These are phyloP conservation scores for Hippocampus comes DNA, from an alignment of 2,113 vertebrate species.

Conservation along the genomic window DNA sequence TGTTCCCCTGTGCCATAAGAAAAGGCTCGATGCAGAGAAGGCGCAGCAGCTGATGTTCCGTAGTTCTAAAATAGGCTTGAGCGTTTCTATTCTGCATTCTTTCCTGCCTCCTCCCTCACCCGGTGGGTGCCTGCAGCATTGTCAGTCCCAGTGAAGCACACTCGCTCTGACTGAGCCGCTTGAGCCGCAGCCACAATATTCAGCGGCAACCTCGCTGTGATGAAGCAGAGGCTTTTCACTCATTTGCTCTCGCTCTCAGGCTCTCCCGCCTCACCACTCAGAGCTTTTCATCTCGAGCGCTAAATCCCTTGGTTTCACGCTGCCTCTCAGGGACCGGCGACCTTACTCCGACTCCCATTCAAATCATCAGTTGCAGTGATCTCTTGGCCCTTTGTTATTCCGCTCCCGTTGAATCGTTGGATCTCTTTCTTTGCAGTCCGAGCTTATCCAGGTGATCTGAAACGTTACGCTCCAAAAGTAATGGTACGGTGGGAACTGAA, in stretches of 20 bases:
- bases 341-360: background rate
- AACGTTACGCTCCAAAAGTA: no score
- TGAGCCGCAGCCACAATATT: slow-evolving; percentile 10
- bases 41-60: background rate
- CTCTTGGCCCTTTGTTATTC: background rate
- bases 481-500: no score
- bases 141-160: slow-evolving; percentile 10
- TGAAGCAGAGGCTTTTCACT: slow-evolving; percentile 7
- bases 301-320: slow-evolving; percentile 10
- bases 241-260: background rate
- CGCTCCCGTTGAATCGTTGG: background rate
- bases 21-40: background rate
- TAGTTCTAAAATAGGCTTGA: slow-evolving; percentile 5
- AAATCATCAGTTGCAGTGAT: background rate
- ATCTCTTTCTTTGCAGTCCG: background rate
- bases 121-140: slow-evolving; percentile 8
- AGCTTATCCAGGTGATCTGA: no score
- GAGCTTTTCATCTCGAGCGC: slow-evolving; percentile 12
- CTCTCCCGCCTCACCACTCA: slow-evolving; percentile 10
- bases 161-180: slow-evolving; percentile 6
- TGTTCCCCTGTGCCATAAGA: background rate
- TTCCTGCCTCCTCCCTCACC: background rate
- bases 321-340: background rate
- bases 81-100: slow-evolving; percentile 3
- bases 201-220: slow-evolving; percentile 3